Evolutionary conservation across 2,113 vertebrate genomes (phyloP), one percentile per base, ranked within the genome.

Genomic region (Kryptolebias marmoratus): DNA sequence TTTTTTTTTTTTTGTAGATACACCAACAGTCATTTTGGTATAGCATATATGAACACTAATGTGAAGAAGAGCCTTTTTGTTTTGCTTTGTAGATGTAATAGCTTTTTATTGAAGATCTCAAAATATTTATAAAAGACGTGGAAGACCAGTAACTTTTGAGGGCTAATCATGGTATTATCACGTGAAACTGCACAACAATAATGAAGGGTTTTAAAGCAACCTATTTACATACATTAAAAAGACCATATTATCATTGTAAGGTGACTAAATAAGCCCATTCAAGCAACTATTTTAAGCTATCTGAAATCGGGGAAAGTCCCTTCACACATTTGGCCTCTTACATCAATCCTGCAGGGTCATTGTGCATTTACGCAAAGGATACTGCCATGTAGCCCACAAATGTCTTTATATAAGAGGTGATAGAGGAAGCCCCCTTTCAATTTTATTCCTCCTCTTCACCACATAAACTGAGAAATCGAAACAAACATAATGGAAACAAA

Each of bases 391-490:
- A 31, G 16, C 5, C 57, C 69, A 73, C 64, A 68, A 31, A 0
- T 54, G 42, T 48, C 11, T 32, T 30, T 11, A 45, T 52, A 47
- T 50, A 1, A 45, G 53, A 12, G 64, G 61, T 12, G 32, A 69
- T 3, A 75, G 31, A 71, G 71, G 66, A 85, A 78, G 65, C 49
- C 50, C 67, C 48, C 47, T 71, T 72, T 58, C 7, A 0, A 42
- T n/a, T 30, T 28, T 28, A 28, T 57, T 10, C 4, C 27, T 52
- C 56, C n/a, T 39, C 32, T 57, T 59, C 44, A 42, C 12, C 42
- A 60, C 12, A 69, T 27, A 14, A 18, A 45, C 11, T 30, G 11
- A 39, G n/a, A 53, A 55, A 73, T 0, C 39, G 30, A 56, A 66
- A 73, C 27, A 53, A 61, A 50, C 12, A 4, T 0, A 7, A 49